phyloP scores from a whole-genome alignment of 2,113 vertebrate genomes.

The Bubalus kerabau region DNA sequence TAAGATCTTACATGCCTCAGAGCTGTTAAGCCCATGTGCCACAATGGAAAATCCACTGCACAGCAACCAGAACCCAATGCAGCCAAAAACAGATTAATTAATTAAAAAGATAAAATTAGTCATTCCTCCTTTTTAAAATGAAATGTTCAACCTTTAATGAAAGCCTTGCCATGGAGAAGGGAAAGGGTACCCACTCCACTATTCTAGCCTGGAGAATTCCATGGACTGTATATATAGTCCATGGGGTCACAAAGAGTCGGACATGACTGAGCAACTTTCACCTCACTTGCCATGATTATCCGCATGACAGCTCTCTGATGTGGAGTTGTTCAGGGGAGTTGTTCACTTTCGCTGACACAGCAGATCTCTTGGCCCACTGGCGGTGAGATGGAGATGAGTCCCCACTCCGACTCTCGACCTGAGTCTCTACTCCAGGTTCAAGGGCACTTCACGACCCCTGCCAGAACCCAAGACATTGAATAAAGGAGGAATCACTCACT shows the following conservation, averaged over 20 bases:
- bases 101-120: background rate
- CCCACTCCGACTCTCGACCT: background rate
- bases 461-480: background rate
- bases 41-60: background rate
- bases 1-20: background rate
- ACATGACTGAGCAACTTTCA: background rate
- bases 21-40: background rate
- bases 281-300: background rate
- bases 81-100: background rate
- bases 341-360: accelerated
- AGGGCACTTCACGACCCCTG: background rate
- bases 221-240: background rate
- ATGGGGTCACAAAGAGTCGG: background rate
- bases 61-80: accelerated
- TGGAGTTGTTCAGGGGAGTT: too few relatives aligned
- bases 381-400: background rate
- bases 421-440: background rate
- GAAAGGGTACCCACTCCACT: background rate
- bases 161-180: background rate
- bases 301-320: background rate
- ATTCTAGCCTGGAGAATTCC: background rate
- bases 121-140: background rate
- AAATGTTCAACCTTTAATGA: background rate
- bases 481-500: background rate
- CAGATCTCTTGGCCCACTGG: background rate